Conservation (phyloP, 2,797 vertebrate species). For the Aquila chrysaetos region DNA sequence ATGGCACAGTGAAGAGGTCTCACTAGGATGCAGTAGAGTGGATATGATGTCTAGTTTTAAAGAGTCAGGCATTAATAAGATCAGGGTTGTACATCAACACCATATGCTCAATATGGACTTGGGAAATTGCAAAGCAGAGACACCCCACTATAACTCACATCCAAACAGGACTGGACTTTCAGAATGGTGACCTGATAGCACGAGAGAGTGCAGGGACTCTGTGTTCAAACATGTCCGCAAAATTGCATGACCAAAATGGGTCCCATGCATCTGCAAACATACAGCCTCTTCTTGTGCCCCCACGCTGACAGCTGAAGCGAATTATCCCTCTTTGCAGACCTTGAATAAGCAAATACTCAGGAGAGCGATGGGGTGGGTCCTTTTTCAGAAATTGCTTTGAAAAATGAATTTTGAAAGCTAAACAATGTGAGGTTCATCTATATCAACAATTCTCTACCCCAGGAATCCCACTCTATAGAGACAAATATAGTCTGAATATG, state of each 20-base stretch:
- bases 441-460: not conserved
- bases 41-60: slow-evolving; percentile 12
- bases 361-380: not conserved
- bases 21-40: not conserved
- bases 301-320: not conserved
- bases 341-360: not conserved
- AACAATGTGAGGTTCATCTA: not conserved
- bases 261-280: not conserved
- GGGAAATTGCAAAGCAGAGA: slow-evolving; percentile 25
- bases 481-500: not conserved
- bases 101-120: not conserved
- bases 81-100: slow-evolving; percentile 5
- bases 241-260: not conserved
- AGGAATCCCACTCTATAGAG: not conserved
- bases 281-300: not conserved
- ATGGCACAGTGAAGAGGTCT: not conserved
- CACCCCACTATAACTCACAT: not conserved
- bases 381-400: not conserved
- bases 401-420: not conserved
- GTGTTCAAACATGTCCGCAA: not conserved
- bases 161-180: not conserved
- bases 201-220: not conserved
- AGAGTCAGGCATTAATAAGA: not conserved
- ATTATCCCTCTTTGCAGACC: not conserved
- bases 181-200: not conserved